Evolutionary conservation across 2,888 invertebrate species (phyloP).

Genomic region (Chydorus sphaericus): DNA sequence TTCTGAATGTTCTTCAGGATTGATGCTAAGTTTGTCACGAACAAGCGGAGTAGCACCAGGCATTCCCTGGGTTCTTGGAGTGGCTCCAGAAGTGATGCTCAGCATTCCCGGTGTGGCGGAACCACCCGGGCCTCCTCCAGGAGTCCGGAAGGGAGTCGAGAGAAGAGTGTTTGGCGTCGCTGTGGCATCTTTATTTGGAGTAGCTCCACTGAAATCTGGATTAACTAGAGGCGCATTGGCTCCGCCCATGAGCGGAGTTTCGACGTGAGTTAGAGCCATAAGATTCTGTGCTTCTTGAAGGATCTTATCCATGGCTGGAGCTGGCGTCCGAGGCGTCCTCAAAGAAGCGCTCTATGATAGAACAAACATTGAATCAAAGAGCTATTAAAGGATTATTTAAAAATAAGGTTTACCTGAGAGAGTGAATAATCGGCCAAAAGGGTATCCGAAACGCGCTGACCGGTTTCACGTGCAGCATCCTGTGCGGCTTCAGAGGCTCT

Average conservation of each 20-base stretch:
- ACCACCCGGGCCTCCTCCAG: slow-evolving; percentile 25
- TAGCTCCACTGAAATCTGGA: slow-evolving; percentile 69
- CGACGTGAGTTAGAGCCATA: slow-evolving; percentile 93
- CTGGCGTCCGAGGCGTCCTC: slow-evolving; percentile 67
- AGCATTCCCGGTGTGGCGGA: slow-evolving; percentile 19
- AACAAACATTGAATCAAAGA: background rate
- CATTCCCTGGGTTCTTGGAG: slow-evolving; percentile 1
- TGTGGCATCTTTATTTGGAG: slow-evolving; percentile 52
- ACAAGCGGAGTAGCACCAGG: slow-evolving; percentile 28
- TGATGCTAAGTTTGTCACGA: slow-evolving; percentile 88
- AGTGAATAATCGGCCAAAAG: slow-evolving; percentile 78
- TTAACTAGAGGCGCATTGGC: slow-evolving; percentile 83
- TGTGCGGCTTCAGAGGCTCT: slow-evolving; percentile 75
- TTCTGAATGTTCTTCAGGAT: slow-evolving; percentile 62
- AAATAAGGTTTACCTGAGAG: slow-evolving; percentile 23
- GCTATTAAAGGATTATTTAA: background rate
- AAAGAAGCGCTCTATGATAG: slow-evolving; percentile 36
- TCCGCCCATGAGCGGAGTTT: slow-evolving; percentile 92
- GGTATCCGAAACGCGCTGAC: slow-evolving; percentile 58
- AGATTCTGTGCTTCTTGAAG: slow-evolving; percentile 88
- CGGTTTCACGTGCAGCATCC: slow-evolving; percentile 66
- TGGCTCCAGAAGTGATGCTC: slow-evolving; percentile 29
- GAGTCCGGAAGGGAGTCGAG: slow-evolving; percentile 61
- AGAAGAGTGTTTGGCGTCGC: slow-evolving; percentile 85
- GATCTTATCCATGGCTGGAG: slow-evolving; percentile 60